These are phyloP conservation scores for Erynnis tages DNA, from an alignment of 2,888 invertebrate genomes.

Conservation along the genomic window DNA sequence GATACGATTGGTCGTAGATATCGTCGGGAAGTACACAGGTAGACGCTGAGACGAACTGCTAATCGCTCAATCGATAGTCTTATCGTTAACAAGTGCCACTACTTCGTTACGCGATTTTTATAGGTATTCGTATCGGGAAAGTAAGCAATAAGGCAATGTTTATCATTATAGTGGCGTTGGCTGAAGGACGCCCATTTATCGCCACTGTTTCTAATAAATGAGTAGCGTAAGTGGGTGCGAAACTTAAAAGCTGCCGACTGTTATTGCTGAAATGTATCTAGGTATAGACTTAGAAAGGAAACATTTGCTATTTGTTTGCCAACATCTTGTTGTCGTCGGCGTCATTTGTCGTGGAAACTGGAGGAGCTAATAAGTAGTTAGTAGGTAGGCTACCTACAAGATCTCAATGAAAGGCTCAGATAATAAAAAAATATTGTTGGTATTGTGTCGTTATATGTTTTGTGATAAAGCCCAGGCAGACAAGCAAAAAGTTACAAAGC, in stretches of 20 bases:
- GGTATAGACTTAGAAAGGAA: no score
- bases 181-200: constrained; percentile 13
- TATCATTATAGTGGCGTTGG: constrained; percentile 7
- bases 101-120: constrained; percentile 30
- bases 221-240: neutral
- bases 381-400: no score
- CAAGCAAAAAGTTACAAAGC: no score
- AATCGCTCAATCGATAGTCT: constrained; percentile 20
- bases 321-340: no score
- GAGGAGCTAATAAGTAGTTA: no score
- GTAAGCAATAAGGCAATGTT: constrained; percentile 14
- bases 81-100: constrained; percentile 20
- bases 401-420: no score
- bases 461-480: no score
- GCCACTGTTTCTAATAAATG: neutral
- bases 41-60: constrained; percentile 31
- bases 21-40: constrained; percentile 37
- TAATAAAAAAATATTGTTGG: no score
- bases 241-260: neutral
- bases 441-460: no score
- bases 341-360: no score
- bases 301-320: no score
- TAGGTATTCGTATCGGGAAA: constrained; percentile 14
- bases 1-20: constrained; percentile 72
- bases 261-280: no score